Evolutionary conservation across 2,888 invertebrate species (phyloP).

Genomic region (Camponotus fellah): DNA sequence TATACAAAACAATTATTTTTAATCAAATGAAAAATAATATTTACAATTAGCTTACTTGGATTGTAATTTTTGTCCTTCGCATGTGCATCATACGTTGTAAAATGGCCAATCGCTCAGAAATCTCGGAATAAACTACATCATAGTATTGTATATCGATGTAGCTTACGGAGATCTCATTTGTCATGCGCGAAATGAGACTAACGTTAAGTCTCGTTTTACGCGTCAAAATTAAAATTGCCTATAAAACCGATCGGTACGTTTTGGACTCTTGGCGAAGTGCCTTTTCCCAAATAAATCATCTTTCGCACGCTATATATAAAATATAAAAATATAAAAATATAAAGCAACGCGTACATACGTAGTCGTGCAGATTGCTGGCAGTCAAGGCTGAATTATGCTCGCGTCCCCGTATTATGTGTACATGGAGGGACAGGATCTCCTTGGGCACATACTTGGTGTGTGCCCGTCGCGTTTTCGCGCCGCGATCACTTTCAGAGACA

Average conservation of each 20-base stretch:
- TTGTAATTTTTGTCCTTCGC: background rate
- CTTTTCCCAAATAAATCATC: slow-evolving; percentile 41
- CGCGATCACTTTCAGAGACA: slow-evolving; percentile 62
- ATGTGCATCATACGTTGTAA: background rate
- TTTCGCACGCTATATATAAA: background rate
- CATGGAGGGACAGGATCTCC: slow-evolving; percentile 70
- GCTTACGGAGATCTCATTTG: too few species aligned
- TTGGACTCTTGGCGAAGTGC: background rate
- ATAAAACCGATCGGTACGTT: slow-evolving; percentile 19
- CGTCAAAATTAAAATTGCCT: background rate
- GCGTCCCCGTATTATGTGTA: slow-evolving; percentile 54
- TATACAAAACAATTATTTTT: background rate
- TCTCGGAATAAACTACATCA: background rate
- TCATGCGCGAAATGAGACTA: background rate
- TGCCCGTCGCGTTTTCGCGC: slow-evolving; percentile 57
- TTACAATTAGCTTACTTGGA: background rate
- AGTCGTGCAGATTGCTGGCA: slow-evolving; percentile 26
- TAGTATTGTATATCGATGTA: background rate
- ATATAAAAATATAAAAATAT: background rate
- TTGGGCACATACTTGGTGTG: slow-evolving; percentile 61
- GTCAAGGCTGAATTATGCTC: slow-evolving; percentile 68
- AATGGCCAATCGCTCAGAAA: background rate
- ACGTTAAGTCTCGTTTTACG: background rate
- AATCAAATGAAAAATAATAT: background rate
- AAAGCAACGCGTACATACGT: slow-evolving; percentile 16